Evolutionary conservation across 2,797 vertebrate species (phyloP), one percentile per base, ranked within the genome.

Genomic region (Amazonetta brasiliensis): DNA sequence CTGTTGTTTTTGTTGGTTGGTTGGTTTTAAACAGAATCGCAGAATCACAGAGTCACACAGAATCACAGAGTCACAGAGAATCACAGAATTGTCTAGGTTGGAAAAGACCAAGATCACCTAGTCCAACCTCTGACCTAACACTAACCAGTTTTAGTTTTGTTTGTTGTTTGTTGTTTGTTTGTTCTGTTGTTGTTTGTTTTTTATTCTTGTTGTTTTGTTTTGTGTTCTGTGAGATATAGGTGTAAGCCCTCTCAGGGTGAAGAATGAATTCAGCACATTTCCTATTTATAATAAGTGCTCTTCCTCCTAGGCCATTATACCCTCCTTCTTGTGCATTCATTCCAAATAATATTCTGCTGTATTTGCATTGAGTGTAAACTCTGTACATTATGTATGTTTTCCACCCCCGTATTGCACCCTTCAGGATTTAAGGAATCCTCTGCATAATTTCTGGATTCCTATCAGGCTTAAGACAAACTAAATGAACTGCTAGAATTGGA

Each of bases 401-500:
- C 58, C 46, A 62, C 12, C 26, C 19, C 2, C 25, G 11, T 33
- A 39, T 75, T 58, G 12, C 26, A 58, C 19, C 26, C 76, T 86
- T 90, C 69, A 88, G 80, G 44, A 88, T 90, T 94, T 93, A 91
- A 91, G 43, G 76, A 93, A 82, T 63, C 58, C 21, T 88, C 46
- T 71, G 83, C 59, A 35, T 73, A 82, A 86, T 79, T 90, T 91
- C 86, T 95, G 37, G 62, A 78, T 90, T 90, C 23, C 46, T 90
- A 9, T 88, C 73, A 84, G 82, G 12, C 22, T 79, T 62, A 73
- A 88, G 73, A 81, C 69, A 86, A 75, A 31, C n/a, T 55, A 81
- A 94, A 95, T 91, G 87, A 92, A 55, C 85, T 97, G 91, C 80
- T 91, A 88, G 86, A 94, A 46, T 66, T 94, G 94, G 85, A 94